Conservation (phyloP, 2,113 vertebrate species). For the Isurus oxyrinchus region DNA sequence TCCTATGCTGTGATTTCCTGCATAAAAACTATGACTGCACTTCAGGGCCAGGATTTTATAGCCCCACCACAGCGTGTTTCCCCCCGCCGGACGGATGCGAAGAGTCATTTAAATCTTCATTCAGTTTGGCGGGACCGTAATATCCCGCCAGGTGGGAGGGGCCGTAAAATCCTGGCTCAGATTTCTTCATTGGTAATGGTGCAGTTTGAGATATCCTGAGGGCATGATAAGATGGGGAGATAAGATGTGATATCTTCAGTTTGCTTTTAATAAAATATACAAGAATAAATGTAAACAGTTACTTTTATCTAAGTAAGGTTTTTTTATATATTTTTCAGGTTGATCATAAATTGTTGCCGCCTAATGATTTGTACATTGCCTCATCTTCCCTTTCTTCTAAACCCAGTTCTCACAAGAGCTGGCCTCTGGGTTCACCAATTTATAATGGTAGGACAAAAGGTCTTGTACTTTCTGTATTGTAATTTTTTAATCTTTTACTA, state of each 20-base stretch:
- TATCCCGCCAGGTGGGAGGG: no score
- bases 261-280: neutral
- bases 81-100: no score
- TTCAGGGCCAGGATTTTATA: neutral
- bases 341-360: neutral
- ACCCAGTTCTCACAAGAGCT: neutral
- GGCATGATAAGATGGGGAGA: neutral
- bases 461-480: neutral
- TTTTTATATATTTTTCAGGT: slow-evolving; percentile 21
- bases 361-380: neutral
- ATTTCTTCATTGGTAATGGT: neutral
- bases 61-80: no score
- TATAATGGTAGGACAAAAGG: neutral
- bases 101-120: no score
- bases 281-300: neutral
- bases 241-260: neutral
- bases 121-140: no score
- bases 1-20: neutral
- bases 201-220: neutral
- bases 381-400: slow-evolving; percentile 16
- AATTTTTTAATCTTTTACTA: neutral
- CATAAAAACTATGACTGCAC: neutral
- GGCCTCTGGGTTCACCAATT: neutral
- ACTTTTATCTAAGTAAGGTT: neutral
- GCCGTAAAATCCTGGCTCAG: no score